These are phyloP conservation scores for Caenorhabditis sulstoni DNA, from an alignment of 2,888 invertebrate genomes.

Conservation along the genomic window DNA sequence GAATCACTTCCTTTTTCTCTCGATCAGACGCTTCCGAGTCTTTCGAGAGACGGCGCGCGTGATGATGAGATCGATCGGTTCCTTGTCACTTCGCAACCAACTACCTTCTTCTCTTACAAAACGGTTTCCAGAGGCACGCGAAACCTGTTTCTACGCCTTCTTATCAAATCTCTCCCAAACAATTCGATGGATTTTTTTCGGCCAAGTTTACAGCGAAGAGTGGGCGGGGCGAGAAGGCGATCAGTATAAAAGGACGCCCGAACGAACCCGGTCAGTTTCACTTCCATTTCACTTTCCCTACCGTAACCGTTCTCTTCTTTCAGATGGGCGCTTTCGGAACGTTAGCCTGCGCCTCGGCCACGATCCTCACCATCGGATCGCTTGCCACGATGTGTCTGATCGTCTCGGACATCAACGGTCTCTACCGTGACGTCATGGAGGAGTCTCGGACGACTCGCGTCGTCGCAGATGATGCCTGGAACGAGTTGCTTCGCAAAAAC, in stretches of 20 bases:
- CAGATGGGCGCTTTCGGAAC: slow-evolving; percentile 62
- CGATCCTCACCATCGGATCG: slow-evolving; percentile 57
- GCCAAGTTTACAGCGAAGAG: slow-evolving; percentile 35
- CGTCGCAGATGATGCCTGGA: slow-evolving; percentile 62
- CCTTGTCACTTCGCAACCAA: slow-evolving; percentile 7
- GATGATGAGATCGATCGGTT: slow-evolving; percentile 16
- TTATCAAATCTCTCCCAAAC: slow-evolving; percentile 24
- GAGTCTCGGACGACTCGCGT: slow-evolving; percentile 42
- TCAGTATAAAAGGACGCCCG: slow-evolving; percentile 29
- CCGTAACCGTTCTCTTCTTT: slow-evolving; percentile 4
- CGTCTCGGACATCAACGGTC: slow-evolving; percentile 60
- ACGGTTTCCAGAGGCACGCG: slow-evolving; percentile 8
- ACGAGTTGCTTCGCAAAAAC: slow-evolving; percentile 58
- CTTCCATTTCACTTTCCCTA: background rate
- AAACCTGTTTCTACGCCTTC: slow-evolving; percentile 17
- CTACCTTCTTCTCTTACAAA: slow-evolving; percentile 2
- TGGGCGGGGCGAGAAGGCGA: slow-evolving; percentile 15
- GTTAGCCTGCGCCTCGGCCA: slow-evolving; percentile 56
- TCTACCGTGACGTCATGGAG: slow-evolving; percentile 60
- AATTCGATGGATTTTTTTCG: slow-evolving; percentile 18
- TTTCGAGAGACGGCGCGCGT: background rate
- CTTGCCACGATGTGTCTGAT: slow-evolving; percentile 58
- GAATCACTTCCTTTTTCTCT: no score
- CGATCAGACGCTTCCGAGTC: background rate
- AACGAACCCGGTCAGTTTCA: no score